Evolutionary conservation across 2,113 vertebrate species (phyloP).

Genomic region (Periophthalmodon schlosseri): DNA sequence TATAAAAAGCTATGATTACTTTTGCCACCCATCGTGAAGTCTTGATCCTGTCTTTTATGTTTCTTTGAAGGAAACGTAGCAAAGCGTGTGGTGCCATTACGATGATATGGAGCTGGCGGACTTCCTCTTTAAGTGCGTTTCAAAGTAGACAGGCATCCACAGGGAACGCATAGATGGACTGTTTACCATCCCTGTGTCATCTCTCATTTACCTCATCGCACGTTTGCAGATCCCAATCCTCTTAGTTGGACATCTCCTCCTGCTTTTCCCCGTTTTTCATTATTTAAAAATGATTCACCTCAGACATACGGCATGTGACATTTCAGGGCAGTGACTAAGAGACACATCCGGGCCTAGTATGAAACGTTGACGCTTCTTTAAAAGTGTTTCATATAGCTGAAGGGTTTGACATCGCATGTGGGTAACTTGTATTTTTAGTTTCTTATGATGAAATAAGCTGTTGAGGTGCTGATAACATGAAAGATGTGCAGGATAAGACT

Average conservation of each 20-base stretch:
- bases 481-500: neutral
- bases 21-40: slow-evolving; percentile 46
- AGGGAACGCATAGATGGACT: slow-evolving; percentile 74
- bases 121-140: slow-evolving; percentile 71
- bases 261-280: slow-evolving; percentile 61
- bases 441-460: slow-evolving; percentile 46
- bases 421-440: slow-evolving; percentile 61
- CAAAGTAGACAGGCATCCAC: slow-evolving; percentile 68
- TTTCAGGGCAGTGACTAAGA: slow-evolving; percentile 64
- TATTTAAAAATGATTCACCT: slow-evolving; percentile 74
- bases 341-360: slow-evolving; percentile 50
- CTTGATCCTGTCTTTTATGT: slow-evolving; percentile 22
- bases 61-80: slow-evolving; percentile 28
- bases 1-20: slow-evolving; percentile 38
- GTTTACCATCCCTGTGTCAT: slow-evolving; percentile 72
- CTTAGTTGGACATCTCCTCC: slow-evolving; percentile 66
- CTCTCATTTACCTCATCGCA: slow-evolving; percentile 71
- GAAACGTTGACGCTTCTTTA: slow-evolving; percentile 61
- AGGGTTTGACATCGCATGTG: slow-evolving; percentile 33
- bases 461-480: slow-evolving; percentile 38
- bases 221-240: slow-evolving; percentile 62
- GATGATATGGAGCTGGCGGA: slow-evolving; percentile 62
- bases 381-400: slow-evolving; percentile 58
- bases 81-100: slow-evolving; percentile 52
- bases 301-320: slow-evolving; percentile 64